Evolutionary conservation across 1,140 invertebrate species (phyloP).

Genomic region (Drosophila bifasciata): DNA sequence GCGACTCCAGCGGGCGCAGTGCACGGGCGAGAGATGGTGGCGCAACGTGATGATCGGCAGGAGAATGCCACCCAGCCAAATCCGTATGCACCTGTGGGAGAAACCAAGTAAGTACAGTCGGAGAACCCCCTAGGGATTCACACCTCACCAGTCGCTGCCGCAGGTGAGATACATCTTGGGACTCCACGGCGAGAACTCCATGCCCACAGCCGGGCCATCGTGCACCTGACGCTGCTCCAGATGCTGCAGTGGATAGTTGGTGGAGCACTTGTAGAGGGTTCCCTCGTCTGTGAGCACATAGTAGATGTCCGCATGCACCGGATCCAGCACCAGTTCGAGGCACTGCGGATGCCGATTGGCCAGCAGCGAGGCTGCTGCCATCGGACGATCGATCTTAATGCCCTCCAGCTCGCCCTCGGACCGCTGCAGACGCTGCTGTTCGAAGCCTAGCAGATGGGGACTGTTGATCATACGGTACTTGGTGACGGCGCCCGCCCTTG

Average conservation of each 20-base stretch:
- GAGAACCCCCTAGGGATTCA: too few relatives aligned
- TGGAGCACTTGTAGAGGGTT: slow-evolving; percentile 90
- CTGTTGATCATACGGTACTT: slow-evolving; percentile 84
- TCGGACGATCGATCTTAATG: slow-evolving; percentile 63
- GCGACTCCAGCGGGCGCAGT: slow-evolving; percentile 91
- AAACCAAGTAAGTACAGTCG: not conserved
- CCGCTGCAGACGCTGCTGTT: slow-evolving; percentile 87
- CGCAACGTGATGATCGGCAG: slow-evolving; percentile 88
- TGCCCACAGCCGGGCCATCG: slow-evolving; percentile 90
- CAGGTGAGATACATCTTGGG: slow-evolving; percentile 90
- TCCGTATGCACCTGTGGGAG: slow-evolving; percentile 85
- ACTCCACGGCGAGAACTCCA: slow-evolving; percentile 92
- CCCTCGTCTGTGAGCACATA: slow-evolving; percentile 93
- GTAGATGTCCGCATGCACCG: slow-evolving; percentile 87
- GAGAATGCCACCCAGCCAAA: slow-evolving; percentile 89
- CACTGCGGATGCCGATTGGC: slow-evolving; percentile 85
- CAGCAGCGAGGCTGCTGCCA: slow-evolving; percentile 29
- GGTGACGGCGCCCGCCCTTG: slow-evolving; percentile 87
- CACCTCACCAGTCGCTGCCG: slow-evolving; percentile 90
- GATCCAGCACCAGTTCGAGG: slow-evolving; percentile 88
- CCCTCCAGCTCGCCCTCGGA: slow-evolving; percentile 88
- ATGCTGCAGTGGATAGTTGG: slow-evolving; percentile 87
- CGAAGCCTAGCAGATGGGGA: slow-evolving; percentile 83
- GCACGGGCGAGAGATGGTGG: slow-evolving; percentile 86
- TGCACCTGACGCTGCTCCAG: slow-evolving; percentile 90